Conservation (phyloP, 2,113 vertebrate genomes). For the Chaenocephalus aceratus region DNA sequence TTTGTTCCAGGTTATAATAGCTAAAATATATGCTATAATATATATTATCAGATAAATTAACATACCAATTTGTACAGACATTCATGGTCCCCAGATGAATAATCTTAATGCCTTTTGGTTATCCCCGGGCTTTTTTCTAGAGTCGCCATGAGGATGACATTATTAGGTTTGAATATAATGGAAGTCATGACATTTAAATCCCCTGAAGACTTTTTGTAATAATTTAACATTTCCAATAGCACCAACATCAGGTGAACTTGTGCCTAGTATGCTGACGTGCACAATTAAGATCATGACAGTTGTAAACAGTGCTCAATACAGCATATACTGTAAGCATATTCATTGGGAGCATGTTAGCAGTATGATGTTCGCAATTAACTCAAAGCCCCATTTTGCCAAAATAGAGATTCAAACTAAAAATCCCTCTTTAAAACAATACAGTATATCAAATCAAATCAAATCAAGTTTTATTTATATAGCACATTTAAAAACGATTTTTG, state of each 20-base stretch:
- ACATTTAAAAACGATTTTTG: no score
- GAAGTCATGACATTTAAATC: no score
- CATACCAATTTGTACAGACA: not conserved
- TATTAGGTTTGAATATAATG: no score
- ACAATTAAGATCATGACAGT: not conserved
- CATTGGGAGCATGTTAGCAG: not conserved
- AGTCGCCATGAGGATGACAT: no score
- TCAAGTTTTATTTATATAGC: no score
- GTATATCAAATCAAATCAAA: not conserved
- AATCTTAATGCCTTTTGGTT: not conserved
- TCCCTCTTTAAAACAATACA: not conserved
- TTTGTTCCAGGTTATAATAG: not conserved
- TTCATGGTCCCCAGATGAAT: not conserved
- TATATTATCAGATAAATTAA: not conserved
- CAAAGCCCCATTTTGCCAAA: not conserved
- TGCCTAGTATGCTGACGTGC: not conserved
- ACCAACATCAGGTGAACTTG: not conserved
- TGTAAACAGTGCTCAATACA: no score
- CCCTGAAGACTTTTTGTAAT: not conserved
- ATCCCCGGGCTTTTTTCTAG: not conserved
- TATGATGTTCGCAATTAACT: not conserved
- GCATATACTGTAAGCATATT: not conserved
- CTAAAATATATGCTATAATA: no score
- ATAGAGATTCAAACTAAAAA: no score
- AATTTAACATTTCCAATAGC: not conserved